Evolutionary conservation across 2,888 invertebrate genomes (phyloP), one percentile per base, ranked within the genome.

Genomic region (Conistra vaccinii): DNA sequence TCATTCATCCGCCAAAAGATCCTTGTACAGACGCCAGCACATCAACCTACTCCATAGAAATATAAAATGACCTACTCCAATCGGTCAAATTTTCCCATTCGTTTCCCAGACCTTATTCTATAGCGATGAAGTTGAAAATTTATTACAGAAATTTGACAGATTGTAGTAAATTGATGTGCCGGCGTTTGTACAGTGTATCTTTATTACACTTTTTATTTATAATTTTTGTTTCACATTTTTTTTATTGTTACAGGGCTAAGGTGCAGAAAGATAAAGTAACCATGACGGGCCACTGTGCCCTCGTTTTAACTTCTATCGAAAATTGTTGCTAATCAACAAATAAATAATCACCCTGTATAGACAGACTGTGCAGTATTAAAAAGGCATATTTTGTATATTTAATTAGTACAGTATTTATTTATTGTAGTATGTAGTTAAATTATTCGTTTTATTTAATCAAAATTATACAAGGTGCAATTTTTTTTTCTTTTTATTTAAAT

Each of bases 231-330:
- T 35, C 6, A 35, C 6, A 6, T 39, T 39, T 39, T 76, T 67
- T 75, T 73, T 51, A 73, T 74, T 84, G 23, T 93, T 93, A 20
- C 92, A 94, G 95, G 39, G 75, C 76, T 10, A 73, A 65, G 9
- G 78, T 89, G 14, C 51, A 67, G 32, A 94, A 94, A 83, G 73
- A 76, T 51, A 83, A 76, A 4, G 78, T 95, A 3, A 76, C 80
- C 5, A 79, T 95, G 60, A 83, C 93, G 0, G 90, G 87, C 4
- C 89, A 94, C 81, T 94, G 94, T 61, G 93, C 94, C 0, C 69
- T 94, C 0, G 91, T 92, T 1, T 81, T 95, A 39, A 63, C 32
- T n/a, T 55, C 85, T 2, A 32, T 42, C 20, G 39, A 61, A 29
- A 85, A 73, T 6, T 83, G 85, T 61, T 83, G 83, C 35, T 81